phyloP scores from a whole-genome alignment of 2,888 invertebrate genomes.

The Pelosia muscerda region DNA sequence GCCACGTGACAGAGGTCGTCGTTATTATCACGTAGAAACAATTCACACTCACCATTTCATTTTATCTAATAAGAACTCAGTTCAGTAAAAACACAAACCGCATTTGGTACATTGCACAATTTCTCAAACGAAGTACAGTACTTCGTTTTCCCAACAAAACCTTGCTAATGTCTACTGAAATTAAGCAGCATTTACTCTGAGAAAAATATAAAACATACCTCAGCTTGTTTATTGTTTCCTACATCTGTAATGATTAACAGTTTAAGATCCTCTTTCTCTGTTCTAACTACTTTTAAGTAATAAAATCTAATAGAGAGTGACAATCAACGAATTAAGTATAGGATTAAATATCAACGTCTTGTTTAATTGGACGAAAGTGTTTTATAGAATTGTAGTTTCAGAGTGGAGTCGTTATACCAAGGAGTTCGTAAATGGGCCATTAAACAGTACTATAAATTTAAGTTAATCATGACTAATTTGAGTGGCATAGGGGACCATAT shows the following conservation, averaged over 20 bases:
- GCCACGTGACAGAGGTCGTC: no score
- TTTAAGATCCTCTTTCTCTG: conserved; percentile 44
- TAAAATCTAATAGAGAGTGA: conserved; percentile 58
- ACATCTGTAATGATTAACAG: conserved; percentile 57
- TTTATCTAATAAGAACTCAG: conserved; percentile 36
- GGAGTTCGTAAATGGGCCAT: conserved; percentile 80
- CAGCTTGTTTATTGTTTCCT: conserved; percentile 43
- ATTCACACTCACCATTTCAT: conserved; percentile 35
- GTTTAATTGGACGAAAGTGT: conserved; percentile 79
- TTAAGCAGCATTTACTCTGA: conserved; percentile 64
- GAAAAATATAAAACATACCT: conserved; percentile 59
- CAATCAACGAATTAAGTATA: conserved; percentile 52
- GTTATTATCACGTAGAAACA: not conserved
- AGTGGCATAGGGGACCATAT: conserved; percentile 66
- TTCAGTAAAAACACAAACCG: conserved; percentile 49
- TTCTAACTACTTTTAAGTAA: conserved; percentile 43
- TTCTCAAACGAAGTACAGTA: conserved; percentile 62
- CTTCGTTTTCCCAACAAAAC: conserved; percentile 61
- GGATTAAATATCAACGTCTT: conserved; percentile 69
- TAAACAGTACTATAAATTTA: conserved; percentile 83
- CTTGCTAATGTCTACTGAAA: conserved; percentile 64
- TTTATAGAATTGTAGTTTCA: conserved; percentile 74
- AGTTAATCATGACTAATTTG: conserved; percentile 85
- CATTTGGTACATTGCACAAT: conserved; percentile 55
- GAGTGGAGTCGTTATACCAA: conserved; percentile 77